Base-by-base conservation (phyloP, 1,140 invertebrate species). In the Oryctes rhinoceros region DNA sequence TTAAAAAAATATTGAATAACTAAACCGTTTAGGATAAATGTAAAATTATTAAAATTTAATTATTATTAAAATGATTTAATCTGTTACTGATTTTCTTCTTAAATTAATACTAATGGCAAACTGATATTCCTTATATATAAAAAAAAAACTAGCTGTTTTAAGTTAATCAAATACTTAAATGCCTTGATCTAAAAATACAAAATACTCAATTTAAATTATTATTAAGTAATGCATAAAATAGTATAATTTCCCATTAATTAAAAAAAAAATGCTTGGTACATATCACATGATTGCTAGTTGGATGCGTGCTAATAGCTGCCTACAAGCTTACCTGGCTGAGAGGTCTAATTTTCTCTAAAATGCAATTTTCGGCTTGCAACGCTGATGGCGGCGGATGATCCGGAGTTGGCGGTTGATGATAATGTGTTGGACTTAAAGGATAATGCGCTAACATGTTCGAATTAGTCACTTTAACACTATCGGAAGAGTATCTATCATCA, bases 351-450 rank as follows among this genome's bases (percentile, higher is more conserved):
- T 95, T 92, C 85, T 96, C 94, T 85, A 97, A 94, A 84, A 98
- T 98, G 82, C 94, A 94, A 85, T 92, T 93, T 87, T 96, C 94
- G 0, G 97, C 97, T 83, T 96, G 95, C 82, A 92, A 91, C 6
- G 96, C 95, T n/a, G 95, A 96, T 0, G 97, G 97, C 6, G 97
- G 97, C 4, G 96, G 96, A 89, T 97, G 96, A 85, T 98, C 96
- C 0, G 97, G 96, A 4, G 96, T 98, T 0, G 96, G 96, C 4
- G 96, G 96, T 88, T 98, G 96, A 75, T 93, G 91, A 85, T 97
- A 97, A 85, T 97, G 95, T 5, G 95, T 96, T 1, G 96, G 96
- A 82, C 95, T 96, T 80, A 91, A 83, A 67, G 93, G 89, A 88
- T 91, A 90, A 81, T 90, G 90, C 3, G 18, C 35, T 37, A 77